Evolutionary conservation across 2,113 vertebrate species (phyloP).

Genomic region (Stomatorhinus ivindoensis): DNA sequence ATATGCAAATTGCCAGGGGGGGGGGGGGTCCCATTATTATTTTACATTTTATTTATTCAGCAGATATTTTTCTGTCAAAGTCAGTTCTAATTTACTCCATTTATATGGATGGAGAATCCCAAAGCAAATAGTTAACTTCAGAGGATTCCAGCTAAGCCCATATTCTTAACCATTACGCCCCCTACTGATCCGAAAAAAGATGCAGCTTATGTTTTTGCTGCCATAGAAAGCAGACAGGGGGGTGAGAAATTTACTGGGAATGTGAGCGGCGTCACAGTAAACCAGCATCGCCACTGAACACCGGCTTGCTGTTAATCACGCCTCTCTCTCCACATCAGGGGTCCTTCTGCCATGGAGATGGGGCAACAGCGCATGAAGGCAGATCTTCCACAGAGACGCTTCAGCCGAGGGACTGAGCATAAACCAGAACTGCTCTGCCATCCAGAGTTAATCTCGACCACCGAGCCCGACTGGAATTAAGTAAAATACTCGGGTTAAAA

Average conservation of each 20-base stretch:
- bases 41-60: background rate
- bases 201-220: background rate
- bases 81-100: background rate
- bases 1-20: background rate
- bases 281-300: background rate
- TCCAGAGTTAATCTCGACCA: background rate
- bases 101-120: background rate
- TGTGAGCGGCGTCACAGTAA: background rate
- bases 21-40: background rate
- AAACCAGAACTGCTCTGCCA: background rate
- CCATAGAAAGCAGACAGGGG: background rate
- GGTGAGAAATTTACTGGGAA: background rate
- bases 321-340: background rate
- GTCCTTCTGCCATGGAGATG: background rate
- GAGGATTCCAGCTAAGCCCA: background rate
- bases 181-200: background rate
- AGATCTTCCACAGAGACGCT: background rate
- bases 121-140: background rate
- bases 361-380: background rate
- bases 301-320: background rate
- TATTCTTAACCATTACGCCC: background rate
- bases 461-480: background rate
- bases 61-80: background rate
- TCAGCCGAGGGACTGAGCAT: background rate
- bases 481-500: background rate